Base-by-base conservation (phyloP, 2,797 vertebrate species). In the Malacoraja senta region DNA sequence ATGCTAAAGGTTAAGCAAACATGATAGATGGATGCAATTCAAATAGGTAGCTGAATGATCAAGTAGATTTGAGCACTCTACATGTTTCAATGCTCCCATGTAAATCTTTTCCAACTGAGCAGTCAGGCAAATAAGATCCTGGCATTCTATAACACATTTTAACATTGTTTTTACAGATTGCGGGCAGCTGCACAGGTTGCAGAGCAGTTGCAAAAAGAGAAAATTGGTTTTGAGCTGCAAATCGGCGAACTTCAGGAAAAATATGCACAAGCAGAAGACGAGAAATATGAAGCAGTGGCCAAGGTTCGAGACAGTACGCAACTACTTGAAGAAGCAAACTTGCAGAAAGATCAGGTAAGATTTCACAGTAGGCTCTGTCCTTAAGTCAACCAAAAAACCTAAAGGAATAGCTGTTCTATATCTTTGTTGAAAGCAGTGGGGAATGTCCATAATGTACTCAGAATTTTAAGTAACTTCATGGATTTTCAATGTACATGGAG, bases 331-430 rank as follows among this genome's bases (percentile, higher is more conserved):
- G 98, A 99, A 94, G 98, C 97, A 71, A 95, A 97, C 8, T 95
- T 99, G 93, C 97, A 98, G 95, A 98, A 97, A 94, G 97, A 96
- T 94, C 97, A 98, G 98, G 99, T 99, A 94, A 96, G 71, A 29
- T 92, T 24, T 1, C 68, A 71, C 68, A 91, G 24, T 26, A 72
- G 4, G 6, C 71, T 91, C 0, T 72, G 9, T 71, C 24, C 38
- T 38, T 10, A 2, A 26, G 24, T 1, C 38, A 26, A 0, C 21
- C 53, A 92, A 58, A 26, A 9, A 53, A 74, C n/a, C 7, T 24
- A 35, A 9, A 63, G 65, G 61, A 68, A n/a, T 21, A n/a, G 15
- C 2, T 68, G 13, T 68, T 88, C 65, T 32, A 65, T 8, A 65
- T 65, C 19, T 88, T 63, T 63, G 15, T 63, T 65, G 13, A 65